Conservation (phyloP, 2,797 vertebrate species). For the Pteronotus mesoamericanus region DNA sequence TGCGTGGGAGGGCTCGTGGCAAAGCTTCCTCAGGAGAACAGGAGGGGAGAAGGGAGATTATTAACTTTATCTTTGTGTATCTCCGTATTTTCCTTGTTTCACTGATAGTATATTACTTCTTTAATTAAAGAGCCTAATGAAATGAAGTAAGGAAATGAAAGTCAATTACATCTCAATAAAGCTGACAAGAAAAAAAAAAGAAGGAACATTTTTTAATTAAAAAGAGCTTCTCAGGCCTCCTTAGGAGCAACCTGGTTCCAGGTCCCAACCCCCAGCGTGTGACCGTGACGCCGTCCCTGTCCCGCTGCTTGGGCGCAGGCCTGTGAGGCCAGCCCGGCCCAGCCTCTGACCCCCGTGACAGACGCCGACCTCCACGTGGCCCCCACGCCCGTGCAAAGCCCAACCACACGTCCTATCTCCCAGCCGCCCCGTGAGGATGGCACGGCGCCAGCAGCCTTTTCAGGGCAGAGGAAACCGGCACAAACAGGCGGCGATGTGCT, state of each 20-base stretch:
- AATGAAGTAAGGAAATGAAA: background rate
- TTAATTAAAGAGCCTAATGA: background rate
- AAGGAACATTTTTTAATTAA: background rate
- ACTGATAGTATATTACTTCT: background rate
- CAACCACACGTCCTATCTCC: accelerated
- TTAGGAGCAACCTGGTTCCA: background rate
- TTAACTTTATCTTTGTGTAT: background rate
- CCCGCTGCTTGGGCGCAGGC: background rate
- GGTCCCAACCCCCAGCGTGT: too few relatives aligned
- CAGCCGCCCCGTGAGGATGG: background rate
- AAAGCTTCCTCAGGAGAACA: background rate
- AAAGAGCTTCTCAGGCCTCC: background rate
- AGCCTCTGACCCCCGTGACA: background rate
- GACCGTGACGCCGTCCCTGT: background rate
- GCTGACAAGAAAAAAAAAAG: background rate
- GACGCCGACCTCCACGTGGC: background rate
- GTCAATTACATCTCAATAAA: background rate
- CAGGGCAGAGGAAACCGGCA: background rate
- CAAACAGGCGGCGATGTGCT: background rate
- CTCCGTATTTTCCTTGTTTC: background rate
- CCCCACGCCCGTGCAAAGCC: background rate
- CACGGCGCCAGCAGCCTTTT: background rate
- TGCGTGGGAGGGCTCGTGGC: background rate
- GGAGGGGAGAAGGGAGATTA: background rate
- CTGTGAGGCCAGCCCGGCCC: background rate